A percentile compares a stretch with the other conserved stretches of the same genome.
Evolutionary conservation across 2,797 vertebrate species (phyloP).

Genomic region (Dendrocincla tyrannina): DNA sequence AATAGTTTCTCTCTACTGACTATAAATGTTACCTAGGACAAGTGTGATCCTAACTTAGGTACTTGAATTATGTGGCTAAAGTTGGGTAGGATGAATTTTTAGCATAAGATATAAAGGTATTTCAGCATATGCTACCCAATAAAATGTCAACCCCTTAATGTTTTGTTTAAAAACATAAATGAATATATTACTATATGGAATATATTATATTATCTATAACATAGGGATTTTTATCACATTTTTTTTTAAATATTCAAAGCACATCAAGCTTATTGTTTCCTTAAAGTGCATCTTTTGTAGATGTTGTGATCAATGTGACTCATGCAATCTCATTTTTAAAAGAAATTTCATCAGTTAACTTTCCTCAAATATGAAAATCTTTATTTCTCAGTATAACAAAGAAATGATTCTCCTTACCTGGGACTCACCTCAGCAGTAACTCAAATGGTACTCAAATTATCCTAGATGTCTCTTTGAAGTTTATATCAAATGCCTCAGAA

Average conservation of each 20-base stretch:
- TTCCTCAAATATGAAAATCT: background rate
- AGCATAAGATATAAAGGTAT: background rate
- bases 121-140: background rate
- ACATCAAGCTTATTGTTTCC: background rate
- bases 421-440: background rate
- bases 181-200: background rate
- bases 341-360: background rate
- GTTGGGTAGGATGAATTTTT: background rate
- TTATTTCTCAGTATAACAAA: background rate
- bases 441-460: background rate
- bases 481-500: background rate
- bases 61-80: background rate
- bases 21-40: background rate
- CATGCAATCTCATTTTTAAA: background rate
- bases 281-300: background rate
- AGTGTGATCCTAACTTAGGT: background rate
- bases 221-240: background rate
- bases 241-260: background rate
- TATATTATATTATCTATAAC: background rate
- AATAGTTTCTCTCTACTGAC: background rate
- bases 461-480: background rate
- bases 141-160: background rate
- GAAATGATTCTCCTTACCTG: background rate
- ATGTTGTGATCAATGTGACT: background rate
- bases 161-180: background rate